These are phyloP conservation scores for Agrilus biguttatus DNA, from an alignment of 2,888 invertebrate genomes.

Conservation along the genomic window DNA sequence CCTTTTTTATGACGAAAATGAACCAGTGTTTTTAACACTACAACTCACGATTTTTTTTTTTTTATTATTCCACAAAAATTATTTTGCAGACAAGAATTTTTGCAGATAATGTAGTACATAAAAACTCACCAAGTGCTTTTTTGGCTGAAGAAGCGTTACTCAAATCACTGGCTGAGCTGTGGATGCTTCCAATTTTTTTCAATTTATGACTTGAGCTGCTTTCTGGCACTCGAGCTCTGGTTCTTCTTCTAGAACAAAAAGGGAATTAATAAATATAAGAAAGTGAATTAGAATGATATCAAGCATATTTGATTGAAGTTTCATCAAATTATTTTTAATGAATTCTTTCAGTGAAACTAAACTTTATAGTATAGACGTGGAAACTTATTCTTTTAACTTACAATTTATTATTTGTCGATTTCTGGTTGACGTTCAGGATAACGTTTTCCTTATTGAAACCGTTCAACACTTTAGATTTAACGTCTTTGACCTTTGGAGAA, in stretches of 20 bases:
- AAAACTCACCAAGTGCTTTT: constrained; percentile 30
- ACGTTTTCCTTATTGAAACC: constrained; percentile 12
- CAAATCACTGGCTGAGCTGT: constrained; percentile 59
- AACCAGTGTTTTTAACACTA: too few species aligned
- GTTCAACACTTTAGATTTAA: constrained; percentile 60
- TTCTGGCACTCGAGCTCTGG: constrained; percentile 38
- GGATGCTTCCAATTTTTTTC: constrained; percentile 35
- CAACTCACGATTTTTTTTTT: too few species aligned
- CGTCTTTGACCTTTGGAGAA: constrained; percentile 61
- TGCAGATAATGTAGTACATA: too few species aligned
- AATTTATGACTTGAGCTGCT: constrained; percentile 37
- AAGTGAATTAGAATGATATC: too few species aligned
- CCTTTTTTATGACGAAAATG: too few species aligned
- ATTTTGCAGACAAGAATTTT: too few species aligned
- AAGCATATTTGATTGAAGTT: too few species aligned
- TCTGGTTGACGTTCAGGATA: constrained; percentile 11
- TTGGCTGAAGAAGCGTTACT: constrained; percentile 35
- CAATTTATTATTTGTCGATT: constrained; percentile 21
- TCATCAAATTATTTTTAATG: too few species aligned
- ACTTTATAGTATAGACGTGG: too few species aligned
- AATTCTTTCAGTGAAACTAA: too few species aligned
- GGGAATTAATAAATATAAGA: not conserved
- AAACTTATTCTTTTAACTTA: too few species aligned
- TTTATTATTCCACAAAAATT: too few species aligned
- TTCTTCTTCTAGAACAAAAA: constrained; percentile 32